phyloP scores from a whole-genome alignment of 2,113 vertebrate species.

The Prochilodus magdalenae region DNA sequence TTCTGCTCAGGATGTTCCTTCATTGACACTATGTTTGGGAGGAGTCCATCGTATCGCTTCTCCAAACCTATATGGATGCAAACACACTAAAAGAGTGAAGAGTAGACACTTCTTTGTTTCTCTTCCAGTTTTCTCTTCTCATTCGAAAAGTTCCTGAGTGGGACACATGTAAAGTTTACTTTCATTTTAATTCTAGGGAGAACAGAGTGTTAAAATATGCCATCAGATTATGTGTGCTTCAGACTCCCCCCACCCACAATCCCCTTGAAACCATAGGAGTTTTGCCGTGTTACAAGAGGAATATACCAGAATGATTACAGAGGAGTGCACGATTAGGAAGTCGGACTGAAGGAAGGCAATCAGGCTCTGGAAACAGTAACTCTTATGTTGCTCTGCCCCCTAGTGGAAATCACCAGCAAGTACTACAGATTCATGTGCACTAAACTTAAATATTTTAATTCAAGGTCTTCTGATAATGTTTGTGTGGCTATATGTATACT shows the following conservation, averaged over 20 bases:
- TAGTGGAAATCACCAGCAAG: not conserved
- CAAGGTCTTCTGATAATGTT: no score
- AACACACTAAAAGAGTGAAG: slow-evolving; percentile 45
- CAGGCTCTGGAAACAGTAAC: not conserved
- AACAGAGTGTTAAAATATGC: not conserved
- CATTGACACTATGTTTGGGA: slow-evolving; percentile 8
- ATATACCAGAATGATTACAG: not conserved
- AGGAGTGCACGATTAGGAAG: not conserved
- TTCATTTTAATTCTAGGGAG: slow-evolving; percentile 16
- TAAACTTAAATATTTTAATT: no score
- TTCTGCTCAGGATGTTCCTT: not conserved
- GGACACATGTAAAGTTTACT: not conserved
- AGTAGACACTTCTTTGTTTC: slow-evolving; percentile 59
- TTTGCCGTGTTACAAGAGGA: not conserved
- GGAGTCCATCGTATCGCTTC: slow-evolving; percentile 47
- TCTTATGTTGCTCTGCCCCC: slow-evolving; percentile 18
- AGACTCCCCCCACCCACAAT: not conserved
- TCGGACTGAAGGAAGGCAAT: not conserved
- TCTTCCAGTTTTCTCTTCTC: slow-evolving; percentile 66
- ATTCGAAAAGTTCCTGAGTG: slow-evolving; percentile 40
- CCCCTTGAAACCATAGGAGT: not conserved
- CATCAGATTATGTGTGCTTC: no score
- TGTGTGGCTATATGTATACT: no score
- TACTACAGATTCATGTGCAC: no score
- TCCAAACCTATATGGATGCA: slow-evolving; percentile 22